Evolutionary conservation across 2,797 vertebrate species (phyloP), one percentile per base, ranked within the genome.

Genomic region (Luscinia luscinia): DNA sequence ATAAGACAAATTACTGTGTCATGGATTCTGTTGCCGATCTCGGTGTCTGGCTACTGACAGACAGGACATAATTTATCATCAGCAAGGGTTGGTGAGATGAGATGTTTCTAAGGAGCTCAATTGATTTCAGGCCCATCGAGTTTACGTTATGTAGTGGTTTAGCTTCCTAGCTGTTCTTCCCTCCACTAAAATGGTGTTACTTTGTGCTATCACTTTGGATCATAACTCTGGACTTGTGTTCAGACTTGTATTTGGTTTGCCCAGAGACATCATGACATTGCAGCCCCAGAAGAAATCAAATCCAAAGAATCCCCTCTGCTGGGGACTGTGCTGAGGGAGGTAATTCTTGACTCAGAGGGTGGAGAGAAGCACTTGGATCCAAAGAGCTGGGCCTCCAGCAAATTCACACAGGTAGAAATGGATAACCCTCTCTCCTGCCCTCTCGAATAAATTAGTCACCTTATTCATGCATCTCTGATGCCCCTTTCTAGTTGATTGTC

Each of bases 41-140:
- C 49, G 57, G 14, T 89, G 30, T 83, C 75, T 91, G 64, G n/a
- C 45, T 93, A 34, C 85, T 46, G 79, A 91, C 72, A 80, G 52
- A 8, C 38, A 89, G 58, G 30, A 74, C 57, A 72, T 83, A 89
- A 91, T 87, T 95, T 80, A 80, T 85, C 75, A 83, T 85, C 64
- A 68, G 20, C 27, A 61, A 85, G 77, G 36, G 38, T 0, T 68
- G 54, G 57, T 51, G 46, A 52, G 68, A 30, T 2, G 12, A 2
- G 4, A 32, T 61, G 26, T 58, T 92, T 95, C 69, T 92, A 87
- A 92, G 68, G 78, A 89, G 48, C 61, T 87, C 22, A 2, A 72
- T 34, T 84, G 78, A 85, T 94, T 94, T 89, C 54, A 17, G 68
- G 38, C n/a, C 87, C 2, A 15, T 23, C 40, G 34, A 30, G 9